These are phyloP conservation scores for Oryzias sinensis DNA, from an alignment of 2,797 vertebrate species.

Conservation along the genomic window DNA sequence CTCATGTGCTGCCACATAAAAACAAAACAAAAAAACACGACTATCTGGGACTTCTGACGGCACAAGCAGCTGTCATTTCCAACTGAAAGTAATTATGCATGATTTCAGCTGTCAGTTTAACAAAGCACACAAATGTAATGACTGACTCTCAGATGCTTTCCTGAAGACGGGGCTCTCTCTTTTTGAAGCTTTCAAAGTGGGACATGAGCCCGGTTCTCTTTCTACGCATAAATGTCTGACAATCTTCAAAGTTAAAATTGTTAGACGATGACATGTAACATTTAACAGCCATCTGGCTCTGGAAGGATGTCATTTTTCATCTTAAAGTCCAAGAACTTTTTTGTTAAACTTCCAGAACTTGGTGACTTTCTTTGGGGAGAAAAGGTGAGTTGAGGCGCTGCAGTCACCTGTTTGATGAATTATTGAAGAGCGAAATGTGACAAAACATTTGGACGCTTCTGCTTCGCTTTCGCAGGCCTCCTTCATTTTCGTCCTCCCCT, in stretches of 20 bases:
- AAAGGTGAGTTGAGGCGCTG: neutral
- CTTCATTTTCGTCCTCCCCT: conserved; percentile 14
- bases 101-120: conserved; percentile 42
- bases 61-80: conserved; percentile 38
- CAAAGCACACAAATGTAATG: conserved; percentile 33
- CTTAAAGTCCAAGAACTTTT: conserved; percentile 35
- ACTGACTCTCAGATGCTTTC: conserved; percentile 24
- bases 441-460: conserved; percentile 28
- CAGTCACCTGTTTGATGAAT: conserved; percentile 42
- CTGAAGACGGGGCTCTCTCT: conserved; percentile 1
- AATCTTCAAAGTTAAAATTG: conserved; percentile 34
- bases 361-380: neutral
- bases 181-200: conserved; percentile 10
- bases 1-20: conserved; percentile 4
- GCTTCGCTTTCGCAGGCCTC: conserved; percentile 25
- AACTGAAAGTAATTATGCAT: conserved; percentile 22
- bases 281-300: conserved; percentile 51
- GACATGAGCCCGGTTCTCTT: conserved; percentile 5
- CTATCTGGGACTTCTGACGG: conserved; percentile 15
- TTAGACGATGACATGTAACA: conserved; percentile 45
- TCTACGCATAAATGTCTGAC: conserved; percentile 16
- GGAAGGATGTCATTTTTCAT: conserved; percentile 24
- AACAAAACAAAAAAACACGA: neutral
- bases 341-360: conserved; percentile 37
- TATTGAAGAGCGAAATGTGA: conserved; percentile 32